phyloP scores from a whole-genome alignment of 1,140 invertebrate genomes.

The Ectropis grisescens region DNA sequence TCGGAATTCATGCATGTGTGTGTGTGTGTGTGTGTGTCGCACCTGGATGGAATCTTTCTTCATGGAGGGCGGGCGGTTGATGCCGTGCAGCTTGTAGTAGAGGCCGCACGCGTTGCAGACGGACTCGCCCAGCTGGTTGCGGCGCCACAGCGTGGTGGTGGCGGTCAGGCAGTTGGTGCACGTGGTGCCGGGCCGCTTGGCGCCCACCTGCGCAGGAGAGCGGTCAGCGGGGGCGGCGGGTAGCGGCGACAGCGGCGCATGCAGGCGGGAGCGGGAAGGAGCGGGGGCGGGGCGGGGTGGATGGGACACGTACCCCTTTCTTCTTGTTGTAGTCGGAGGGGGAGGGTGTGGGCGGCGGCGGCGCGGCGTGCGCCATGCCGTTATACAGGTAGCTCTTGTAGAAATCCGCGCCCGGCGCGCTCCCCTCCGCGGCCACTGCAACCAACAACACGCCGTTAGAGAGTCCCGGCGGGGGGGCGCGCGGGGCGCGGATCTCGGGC shows the following conservation, averaged over 20 bases:
- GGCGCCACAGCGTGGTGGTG: slow-evolving; percentile 91
- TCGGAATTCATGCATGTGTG: too few species aligned
- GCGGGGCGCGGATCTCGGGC: slow-evolving; percentile 13
- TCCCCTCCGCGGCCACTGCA: slow-evolving; percentile 84
- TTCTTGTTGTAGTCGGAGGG: slow-evolving; percentile 61
- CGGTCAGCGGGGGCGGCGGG: slow-evolving; percentile 9
- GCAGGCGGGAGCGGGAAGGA: slow-evolving; percentile 5
- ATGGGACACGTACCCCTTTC: slow-evolving; percentile 58
- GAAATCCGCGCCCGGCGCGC: slow-evolving; percentile 81
- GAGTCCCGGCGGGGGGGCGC: slow-evolving; percentile 12
- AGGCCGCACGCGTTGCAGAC: slow-evolving; percentile 96
- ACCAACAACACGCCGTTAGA: slow-evolving; percentile 68
- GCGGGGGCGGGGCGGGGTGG: slow-evolving; percentile 4
- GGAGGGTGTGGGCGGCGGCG: slow-evolving; percentile 49
- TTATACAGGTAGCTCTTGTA: slow-evolving; percentile 81
- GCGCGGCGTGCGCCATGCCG: slow-evolving; percentile 45
- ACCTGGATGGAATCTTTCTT: slow-evolving; percentile 95
- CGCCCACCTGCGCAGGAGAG: slow-evolving; percentile 72
- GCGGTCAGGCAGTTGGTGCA: slow-evolving; percentile 93
- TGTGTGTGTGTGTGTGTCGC: too few species aligned
- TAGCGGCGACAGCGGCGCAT: slow-evolving; percentile 19
- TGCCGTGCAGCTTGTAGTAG: slow-evolving; percentile 92
- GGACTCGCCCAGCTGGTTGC: slow-evolving; percentile 88
- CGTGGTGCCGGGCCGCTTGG: slow-evolving; percentile 83
- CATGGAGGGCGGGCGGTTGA: slow-evolving; percentile 91